These are phyloP conservation scores for Cheilinus undulatus DNA, from an alignment of 2,113 vertebrate genomes.

Conservation along the genomic window DNA sequence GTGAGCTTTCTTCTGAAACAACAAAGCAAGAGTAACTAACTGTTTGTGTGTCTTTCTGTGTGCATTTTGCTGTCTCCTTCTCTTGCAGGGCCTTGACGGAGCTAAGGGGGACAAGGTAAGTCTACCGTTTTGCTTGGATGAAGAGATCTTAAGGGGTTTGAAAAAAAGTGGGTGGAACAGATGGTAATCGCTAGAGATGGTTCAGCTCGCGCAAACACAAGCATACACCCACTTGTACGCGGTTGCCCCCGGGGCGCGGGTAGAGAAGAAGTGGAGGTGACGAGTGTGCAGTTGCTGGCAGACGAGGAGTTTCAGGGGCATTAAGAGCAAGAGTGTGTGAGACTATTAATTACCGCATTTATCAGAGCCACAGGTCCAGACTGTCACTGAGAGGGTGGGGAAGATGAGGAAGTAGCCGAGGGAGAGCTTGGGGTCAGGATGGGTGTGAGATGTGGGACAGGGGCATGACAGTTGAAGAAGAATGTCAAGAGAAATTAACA, in stretches of 20 bases:
- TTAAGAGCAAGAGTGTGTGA: conserved; percentile 51
- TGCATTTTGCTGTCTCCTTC: conserved; percentile 52
- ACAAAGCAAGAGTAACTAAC: conserved; percentile 71
- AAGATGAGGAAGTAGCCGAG: conserved; percentile 32
- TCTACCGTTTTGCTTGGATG: conserved; percentile 80
- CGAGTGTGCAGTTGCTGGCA: conserved; percentile 69
- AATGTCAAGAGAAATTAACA: too few relatives aligned
- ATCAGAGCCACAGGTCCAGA: conserved; percentile 61
- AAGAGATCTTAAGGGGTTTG: conserved; percentile 71
- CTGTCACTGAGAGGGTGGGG: conserved; percentile 56
- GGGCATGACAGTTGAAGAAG: not conserved
- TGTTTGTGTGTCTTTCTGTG: conserved; percentile 41
- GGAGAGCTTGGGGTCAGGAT: conserved; percentile 18
- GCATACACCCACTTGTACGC: not conserved
- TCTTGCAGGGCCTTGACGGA: conserved; percentile 88
- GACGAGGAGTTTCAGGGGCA: conserved; percentile 63
- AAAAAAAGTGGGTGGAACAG: conserved; percentile 73
- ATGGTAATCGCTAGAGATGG: conserved; percentile 76
- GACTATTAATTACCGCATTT: conserved; percentile 80
- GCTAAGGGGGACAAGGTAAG: conserved; percentile 92
- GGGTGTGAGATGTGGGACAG: conserved; percentile 25
- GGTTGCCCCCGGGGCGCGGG: conserved; percentile 50
- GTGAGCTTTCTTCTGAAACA: conserved; percentile 65
- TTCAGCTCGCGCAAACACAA: conserved; percentile 38
- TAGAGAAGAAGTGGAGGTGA: conserved; percentile 73